Evolutionary conservation across 2,113 vertebrate species (phyloP), one percentile per base, ranked within the genome.

Genomic region (Elachura formosa): DNA sequence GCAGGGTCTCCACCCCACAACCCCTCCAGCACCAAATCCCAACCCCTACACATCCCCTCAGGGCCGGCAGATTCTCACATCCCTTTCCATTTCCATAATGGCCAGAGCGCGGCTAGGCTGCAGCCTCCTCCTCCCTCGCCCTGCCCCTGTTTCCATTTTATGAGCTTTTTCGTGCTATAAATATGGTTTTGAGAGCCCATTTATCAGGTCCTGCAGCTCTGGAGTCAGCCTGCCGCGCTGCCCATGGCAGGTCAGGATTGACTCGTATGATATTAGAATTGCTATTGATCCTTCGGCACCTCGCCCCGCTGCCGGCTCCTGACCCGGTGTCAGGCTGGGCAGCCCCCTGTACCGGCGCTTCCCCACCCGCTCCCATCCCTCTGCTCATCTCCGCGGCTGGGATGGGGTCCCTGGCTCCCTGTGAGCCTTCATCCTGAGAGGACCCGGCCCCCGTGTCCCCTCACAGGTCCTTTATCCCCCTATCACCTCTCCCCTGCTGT

Each of bases 241-340:
- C 93, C 93, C 91, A 33, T 96, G 96, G 94, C 96, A 97, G 96
- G 93, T 94, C 95, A 94, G 63, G 89, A 97, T 97, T 97, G 97
- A 97, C 97, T 97, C 56, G 55, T 96, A 94, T 97, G 96, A 97
- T 97, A 97, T 97, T 95, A 97, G 96, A 96, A 97, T 97, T 94
- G 92, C 90, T 96, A 97, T 97, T 61, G 97, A 97, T 97, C 93
- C 96, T 97, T 96, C 62, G 93, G 97, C 95, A 96, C 92, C 96
- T 97, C 66, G 40, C 68, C 41, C 75, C 17, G 80, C 90, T 87
- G 48, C 64, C 48, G 46, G 94, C 94, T 96, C 79, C 52, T 84
- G 95, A 95, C 95, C 96, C 13, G 4, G 66, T 79, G 96, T 89
- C 85, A 62, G 87, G 31, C 73, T 18, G 71, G 40, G 75, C 83